Evolutionary conservation across 2,113 vertebrate species (phyloP).

Genomic region (Cryptotis parvus): DNA sequence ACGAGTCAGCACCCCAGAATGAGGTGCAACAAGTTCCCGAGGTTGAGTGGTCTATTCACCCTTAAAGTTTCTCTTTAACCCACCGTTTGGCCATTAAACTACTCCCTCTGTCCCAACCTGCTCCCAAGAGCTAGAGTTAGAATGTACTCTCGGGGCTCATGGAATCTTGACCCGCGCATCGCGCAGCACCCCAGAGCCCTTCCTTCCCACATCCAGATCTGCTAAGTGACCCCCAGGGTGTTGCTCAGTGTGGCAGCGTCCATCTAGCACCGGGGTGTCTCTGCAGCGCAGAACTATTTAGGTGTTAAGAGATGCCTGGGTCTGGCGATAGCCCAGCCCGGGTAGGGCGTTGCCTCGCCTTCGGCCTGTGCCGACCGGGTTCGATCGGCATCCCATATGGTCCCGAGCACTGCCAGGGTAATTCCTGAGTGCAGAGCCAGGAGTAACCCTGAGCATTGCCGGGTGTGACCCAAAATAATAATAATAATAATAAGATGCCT

Average conservation of each 20-base stretch:
- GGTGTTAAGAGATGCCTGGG: too few relatives aligned
- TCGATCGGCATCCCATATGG: too few relatives aligned
- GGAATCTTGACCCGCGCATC: not conserved
- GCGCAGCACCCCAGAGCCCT: not conserved
- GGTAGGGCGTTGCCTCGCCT: too few relatives aligned
- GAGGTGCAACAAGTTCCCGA: rapidly evolving
- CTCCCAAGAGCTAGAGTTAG: not conserved
- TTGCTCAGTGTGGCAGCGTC: rapidly evolving
- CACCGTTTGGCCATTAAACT: too few relatives aligned
- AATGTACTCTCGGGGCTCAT: rapidly evolving
- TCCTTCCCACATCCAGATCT: rapidly evolving
- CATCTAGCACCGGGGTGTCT: not conserved
- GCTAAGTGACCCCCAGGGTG: rapidly evolving
- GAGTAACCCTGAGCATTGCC: too few relatives aligned
- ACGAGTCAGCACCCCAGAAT: not conserved
- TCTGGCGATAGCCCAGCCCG: too few relatives aligned
- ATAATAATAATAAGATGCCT: too few relatives aligned
- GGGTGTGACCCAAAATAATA: too few relatives aligned
- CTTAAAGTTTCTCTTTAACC: not conserved
- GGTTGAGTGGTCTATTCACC: not conserved
- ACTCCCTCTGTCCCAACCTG: not conserved
- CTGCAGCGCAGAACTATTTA: too few relatives aligned
- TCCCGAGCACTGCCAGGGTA: too few relatives aligned
- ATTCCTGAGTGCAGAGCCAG: too few relatives aligned
- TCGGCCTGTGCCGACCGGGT: too few relatives aligned